Evolutionary conservation across 92 coral and sea anemone genomes (phyloP).

Genomic region (Epizoanthus stellaris): DNA sequence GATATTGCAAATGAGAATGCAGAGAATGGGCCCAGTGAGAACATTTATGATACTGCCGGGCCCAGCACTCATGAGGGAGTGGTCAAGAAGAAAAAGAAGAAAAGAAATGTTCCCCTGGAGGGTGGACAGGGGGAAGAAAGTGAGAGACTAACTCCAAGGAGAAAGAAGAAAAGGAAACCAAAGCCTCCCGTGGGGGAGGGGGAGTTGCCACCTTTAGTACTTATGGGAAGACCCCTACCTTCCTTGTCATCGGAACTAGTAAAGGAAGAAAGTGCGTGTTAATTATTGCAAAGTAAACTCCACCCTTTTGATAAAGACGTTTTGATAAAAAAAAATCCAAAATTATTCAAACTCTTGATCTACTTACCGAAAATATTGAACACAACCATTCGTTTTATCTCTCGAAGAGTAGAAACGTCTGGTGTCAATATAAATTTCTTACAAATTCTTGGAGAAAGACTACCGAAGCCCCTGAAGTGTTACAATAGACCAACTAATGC

Average conservation of each 20-base stretch:
- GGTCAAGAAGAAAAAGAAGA: slow-evolving; percentile 34
- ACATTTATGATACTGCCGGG: not conserved
- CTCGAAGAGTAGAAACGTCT: too few species aligned
- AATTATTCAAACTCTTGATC: too few species aligned
- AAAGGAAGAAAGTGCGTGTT: slow-evolving; percentile 13
- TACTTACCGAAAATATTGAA: too few species aligned
- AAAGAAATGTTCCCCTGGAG: slow-evolving; percentile 20
- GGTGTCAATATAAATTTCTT: too few species aligned
- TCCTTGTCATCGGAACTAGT: not conserved
- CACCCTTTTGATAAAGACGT: not conserved
- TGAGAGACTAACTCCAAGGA: slow-evolving; percentile 29
- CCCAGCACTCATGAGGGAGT: not conserved
- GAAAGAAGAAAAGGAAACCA: slow-evolving; percentile 35
- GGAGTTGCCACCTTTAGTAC: slow-evolving; percentile 30
- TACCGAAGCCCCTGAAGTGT: too few species aligned
- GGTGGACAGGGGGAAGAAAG: slow-evolving; percentile 23
- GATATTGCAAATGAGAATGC: slow-evolving; percentile 7
- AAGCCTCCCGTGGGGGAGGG: slow-evolving; percentile 9
- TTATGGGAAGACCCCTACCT: slow-evolving; percentile 31
- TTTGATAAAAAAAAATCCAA: not conserved
- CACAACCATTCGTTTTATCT: too few species aligned
- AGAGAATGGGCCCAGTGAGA: slow-evolving; percentile 16
- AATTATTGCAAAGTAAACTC: not conserved
- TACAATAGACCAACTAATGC: too few species aligned
- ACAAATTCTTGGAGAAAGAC: too few species aligned